phyloP scores from a whole-genome alignment of 1,140 invertebrate species.

The Cyclargus thomasi region DNA sequence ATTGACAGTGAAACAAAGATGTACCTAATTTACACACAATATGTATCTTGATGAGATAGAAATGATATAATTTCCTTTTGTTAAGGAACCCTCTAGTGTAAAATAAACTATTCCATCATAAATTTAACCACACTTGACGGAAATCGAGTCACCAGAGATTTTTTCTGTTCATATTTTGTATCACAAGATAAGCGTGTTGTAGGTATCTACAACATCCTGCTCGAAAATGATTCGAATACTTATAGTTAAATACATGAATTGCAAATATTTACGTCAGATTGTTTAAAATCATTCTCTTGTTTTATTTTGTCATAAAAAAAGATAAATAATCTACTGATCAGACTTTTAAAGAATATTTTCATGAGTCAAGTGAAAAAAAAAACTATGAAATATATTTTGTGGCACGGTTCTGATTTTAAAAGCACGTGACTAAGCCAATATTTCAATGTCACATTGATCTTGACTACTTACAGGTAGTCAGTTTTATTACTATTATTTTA shows the following conservation, averaged over 20 bases:
- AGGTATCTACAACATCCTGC: constrained; percentile 8
- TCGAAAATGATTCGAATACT: neutral
- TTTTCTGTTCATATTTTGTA: constrained; percentile 6
- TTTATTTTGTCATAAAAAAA: neutral
- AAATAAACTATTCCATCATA: neutral
- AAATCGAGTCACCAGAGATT: neutral
- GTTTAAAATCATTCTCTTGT: neutral
- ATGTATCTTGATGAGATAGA: too few relatives aligned
- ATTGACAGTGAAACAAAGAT: too few relatives aligned
- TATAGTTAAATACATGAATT: constrained; percentile 2
- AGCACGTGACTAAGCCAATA: too few relatives aligned
- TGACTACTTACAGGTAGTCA: too few relatives aligned
- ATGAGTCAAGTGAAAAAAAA: too few relatives aligned
- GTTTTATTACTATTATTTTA: too few relatives aligned
- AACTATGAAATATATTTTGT: too few relatives aligned
- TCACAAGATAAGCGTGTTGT: neutral
- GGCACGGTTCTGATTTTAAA: too few relatives aligned
- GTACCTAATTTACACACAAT: too few relatives aligned
- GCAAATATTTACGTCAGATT: neutral
- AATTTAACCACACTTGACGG: neutral
- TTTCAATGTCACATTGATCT: too few relatives aligned
- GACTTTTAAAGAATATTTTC: too few relatives aligned
- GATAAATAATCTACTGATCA: neutral
- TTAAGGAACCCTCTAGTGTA: neutral
- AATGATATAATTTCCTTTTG: too few relatives aligned